These are phyloP conservation scores for Bicyclus anynana DNA, from an alignment of 1,140 invertebrate genomes.

Conservation along the genomic window DNA sequence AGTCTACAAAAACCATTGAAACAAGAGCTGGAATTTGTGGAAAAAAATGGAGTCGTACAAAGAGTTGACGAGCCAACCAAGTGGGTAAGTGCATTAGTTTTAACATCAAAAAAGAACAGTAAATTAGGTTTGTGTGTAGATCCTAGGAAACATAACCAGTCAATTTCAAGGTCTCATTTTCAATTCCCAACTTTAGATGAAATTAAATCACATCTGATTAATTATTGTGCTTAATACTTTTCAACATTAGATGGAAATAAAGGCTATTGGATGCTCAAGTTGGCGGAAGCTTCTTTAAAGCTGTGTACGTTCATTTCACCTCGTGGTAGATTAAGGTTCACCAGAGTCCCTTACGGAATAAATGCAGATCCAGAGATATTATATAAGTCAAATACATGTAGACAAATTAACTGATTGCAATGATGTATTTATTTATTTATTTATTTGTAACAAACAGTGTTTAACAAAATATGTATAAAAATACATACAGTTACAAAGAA, in stretches of 20 bases:
- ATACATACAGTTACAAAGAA: no score
- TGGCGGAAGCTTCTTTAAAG: constrained; percentile 48
- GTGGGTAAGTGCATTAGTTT: constrained; percentile 15
- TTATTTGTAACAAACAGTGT: no score
- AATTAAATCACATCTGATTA: constrained; percentile 49
- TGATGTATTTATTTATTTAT: no score
- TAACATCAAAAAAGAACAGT: constrained; percentile 16
- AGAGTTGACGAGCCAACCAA: constrained; percentile 12
- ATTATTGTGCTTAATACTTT: constrained; percentile 47
- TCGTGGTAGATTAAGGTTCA: constrained; percentile 54
- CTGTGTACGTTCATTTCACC: constrained; percentile 71
- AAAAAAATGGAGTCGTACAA: background rate
- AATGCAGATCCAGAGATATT: no score
- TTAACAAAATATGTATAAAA: no score
- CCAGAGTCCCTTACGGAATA: no score
- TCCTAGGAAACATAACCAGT: constrained; percentile 10
- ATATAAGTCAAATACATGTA: no score
- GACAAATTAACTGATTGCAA: no score
- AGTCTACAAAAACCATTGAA: background rate
- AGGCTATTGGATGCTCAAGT: constrained; percentile 65
- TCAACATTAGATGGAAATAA: constrained; percentile 58
- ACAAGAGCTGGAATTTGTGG: background rate
- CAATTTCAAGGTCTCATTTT: constrained; percentile 46
- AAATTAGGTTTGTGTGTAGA: constrained; percentile 19
- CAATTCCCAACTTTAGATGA: constrained; percentile 61